Evolutionary conservation across 2,113 vertebrate genomes (phyloP), one percentile per base, ranked within the genome.

Genomic region (Amblyornis subalaris): DNA sequence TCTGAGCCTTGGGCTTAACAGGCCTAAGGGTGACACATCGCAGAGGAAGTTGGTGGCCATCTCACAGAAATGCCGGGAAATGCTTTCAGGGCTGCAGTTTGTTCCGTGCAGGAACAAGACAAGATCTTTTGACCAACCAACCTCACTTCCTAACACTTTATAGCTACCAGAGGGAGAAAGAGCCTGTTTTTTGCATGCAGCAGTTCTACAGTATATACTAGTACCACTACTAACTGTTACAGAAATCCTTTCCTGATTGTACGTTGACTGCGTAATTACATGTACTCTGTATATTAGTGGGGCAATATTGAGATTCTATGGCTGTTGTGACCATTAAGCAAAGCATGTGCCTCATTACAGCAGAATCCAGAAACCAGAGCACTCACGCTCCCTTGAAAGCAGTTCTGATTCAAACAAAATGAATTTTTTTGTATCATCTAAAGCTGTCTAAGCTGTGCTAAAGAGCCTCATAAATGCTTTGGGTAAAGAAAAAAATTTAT

Each of bases 381-480:
- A 12, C 55, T 65, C 6, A 0, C 5, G 17, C 7, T 60, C 36
- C 57, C 31, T 26, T 53, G 54, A 62, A 72, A 83, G 57, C 74
- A 61, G 47, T 38, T 93, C 77, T 79, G 17, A 35, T 70, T n/a
- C n/a, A 85, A 89, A 23, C 14, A 57, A 81, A 89, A 51, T 38
- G 2, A 10, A 3, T 25, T 54, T 38, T 50, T 88, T 38, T 14
- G 16, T 76, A 25, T 57, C 3, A 2, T 55, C 44, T 83, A 18
- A 73, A 73, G 61, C 31, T 71, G 24, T 67, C 65, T 90, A 38
- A 70, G 55, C 53, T 51, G 12, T 75, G 51, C 48, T 89, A 42
- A 86, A 67, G 3, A 48, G 29, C 44, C 73, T 57, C 71, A 77
- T 88, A 74, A 94, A 89, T 82, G 57, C 74, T 85, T 51, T 60